Evolutionary conservation across 2,113 vertebrate species (phyloP), one percentile per base, ranked within the genome.

Genomic region (Pelecanoides urinatrix): DNA sequence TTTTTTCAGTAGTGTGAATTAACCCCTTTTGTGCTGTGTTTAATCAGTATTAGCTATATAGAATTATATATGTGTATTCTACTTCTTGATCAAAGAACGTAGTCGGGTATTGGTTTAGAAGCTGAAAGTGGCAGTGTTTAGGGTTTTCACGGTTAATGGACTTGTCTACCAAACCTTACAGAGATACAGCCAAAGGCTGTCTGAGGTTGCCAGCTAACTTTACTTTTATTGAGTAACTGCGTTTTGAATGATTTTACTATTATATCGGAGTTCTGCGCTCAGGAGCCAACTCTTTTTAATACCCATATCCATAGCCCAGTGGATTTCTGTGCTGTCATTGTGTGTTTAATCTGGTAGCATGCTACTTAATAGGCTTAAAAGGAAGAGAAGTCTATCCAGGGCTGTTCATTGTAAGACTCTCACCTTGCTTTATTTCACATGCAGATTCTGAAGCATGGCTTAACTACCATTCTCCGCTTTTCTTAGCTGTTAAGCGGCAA

Each of bases 21-120:
- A 99, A 98, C 97, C 98, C 98, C 98, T 98, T 97, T 98, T 98
- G 98, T 99, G 98, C 98, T 98, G 98, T 99, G 98, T 99, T 99
- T 98, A 99, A 98, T 99, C 99, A 99, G 98, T 99, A 99, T 99
- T 98, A 99, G 99, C 99, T 99, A 98, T 99, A 98, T 99, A 99
- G 99, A 99, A 99, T 98, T 98, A 99, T 98, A 97, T 98, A 98
- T 98, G 98, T 99, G 98, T 99, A 98, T 98, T 99, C 98, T 99
- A 99, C 98, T 99, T 99, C 98, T 98, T 98, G 98, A 98, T 98
- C 98, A 98, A 98, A 98, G 98, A 98, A 98, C 98, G 98, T 98
- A 99, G 98, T 98, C 97, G 81, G 98, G 98, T 99, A 98, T 99
- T 98, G 98, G 98, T 99, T 98, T 98, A 99, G 98, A 99, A 99